Evolutionary conservation across 64 coral and sea anemone species (phyloP).

Genomic region (Acropora tenuis): DNA sequence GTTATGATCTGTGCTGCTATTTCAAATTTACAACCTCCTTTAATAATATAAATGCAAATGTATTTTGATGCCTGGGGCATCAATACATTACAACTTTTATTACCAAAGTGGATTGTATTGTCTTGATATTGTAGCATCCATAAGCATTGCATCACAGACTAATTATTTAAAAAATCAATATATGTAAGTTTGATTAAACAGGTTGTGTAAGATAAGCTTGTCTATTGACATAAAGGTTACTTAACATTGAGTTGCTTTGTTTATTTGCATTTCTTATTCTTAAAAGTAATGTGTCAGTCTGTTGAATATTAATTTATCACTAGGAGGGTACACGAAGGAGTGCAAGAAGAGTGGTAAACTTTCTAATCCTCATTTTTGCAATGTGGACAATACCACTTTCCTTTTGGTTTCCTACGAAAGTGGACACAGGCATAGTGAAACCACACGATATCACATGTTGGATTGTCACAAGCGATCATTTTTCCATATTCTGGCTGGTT

Average conservation of each 20-base stretch:
- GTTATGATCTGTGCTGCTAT: conserved; percentile 50
- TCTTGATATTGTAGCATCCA: background rate
- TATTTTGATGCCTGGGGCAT: background rate
- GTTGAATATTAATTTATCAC: no score
- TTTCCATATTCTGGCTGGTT: conserved; percentile 63
- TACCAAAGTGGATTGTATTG: background rate
- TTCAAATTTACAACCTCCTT: conserved; percentile 12
- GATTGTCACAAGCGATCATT: conserved; percentile 68
- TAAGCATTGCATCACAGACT: no score
- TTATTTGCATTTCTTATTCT: no score
- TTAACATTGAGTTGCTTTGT: no score
- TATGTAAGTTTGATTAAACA: no score
- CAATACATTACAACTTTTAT: background rate
- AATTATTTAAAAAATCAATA: no score
- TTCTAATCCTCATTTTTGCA: conserved; percentile 41
- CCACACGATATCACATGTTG: conserved; percentile 49
- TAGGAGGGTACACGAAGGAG: background rate
- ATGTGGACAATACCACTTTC: conserved; percentile 57
- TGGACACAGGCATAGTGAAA: conserved; percentile 66
- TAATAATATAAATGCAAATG: conserved; percentile 35
- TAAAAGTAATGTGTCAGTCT: no score
- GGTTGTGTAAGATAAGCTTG: no score
- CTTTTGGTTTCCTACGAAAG: conserved; percentile 38
- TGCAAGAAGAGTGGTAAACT: background rate
- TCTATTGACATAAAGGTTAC: no score